Evolutionary conservation across 2,888 invertebrate species (phyloP).

Genomic region (Coelinius sp.): DNA sequence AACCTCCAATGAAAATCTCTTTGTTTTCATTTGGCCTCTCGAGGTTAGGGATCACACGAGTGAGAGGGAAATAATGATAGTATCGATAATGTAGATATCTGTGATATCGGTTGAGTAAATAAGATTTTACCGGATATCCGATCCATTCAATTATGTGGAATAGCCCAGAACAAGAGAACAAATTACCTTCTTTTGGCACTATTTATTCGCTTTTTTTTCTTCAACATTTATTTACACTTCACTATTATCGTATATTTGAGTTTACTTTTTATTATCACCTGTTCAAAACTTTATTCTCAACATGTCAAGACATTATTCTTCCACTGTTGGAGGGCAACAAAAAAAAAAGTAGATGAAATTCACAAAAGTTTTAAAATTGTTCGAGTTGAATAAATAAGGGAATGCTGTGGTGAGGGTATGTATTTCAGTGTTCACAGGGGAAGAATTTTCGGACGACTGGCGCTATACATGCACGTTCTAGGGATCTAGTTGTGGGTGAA

Average conservation of each 20-base stretch:
- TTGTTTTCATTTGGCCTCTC: slow-evolving; percentile 4
- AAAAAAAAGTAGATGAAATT: background rate
- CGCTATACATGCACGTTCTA: background rate
- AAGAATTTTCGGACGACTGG: slow-evolving; percentile 14
- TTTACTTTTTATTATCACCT: slow-evolving; percentile 29
- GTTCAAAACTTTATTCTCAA: slow-evolving; percentile 29
- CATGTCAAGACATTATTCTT: slow-evolving; percentile 15
- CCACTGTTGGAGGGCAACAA: background rate
- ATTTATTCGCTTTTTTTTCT: background rate
- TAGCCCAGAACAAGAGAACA: background rate
- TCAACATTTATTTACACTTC: slow-evolving; percentile 29
- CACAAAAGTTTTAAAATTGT: slow-evolving; percentile 8
- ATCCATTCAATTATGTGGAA: background rate
- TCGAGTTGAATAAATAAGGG: slow-evolving; percentile 8
- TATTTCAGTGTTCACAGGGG: background rate
- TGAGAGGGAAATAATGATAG: background rate
- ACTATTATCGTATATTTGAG: slow-evolving; percentile 26
- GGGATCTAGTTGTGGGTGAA: background rate
- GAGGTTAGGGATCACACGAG: background rate
- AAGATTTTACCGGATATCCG: background rate
- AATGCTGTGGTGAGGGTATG: background rate
- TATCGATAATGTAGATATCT: slow-evolving; percentile 8
- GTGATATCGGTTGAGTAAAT: background rate
- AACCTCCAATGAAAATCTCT: background rate
- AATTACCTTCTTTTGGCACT: background rate